Conservation (phyloP, 2,888 invertebrate species). For the Syrista parreyssii region DNA sequence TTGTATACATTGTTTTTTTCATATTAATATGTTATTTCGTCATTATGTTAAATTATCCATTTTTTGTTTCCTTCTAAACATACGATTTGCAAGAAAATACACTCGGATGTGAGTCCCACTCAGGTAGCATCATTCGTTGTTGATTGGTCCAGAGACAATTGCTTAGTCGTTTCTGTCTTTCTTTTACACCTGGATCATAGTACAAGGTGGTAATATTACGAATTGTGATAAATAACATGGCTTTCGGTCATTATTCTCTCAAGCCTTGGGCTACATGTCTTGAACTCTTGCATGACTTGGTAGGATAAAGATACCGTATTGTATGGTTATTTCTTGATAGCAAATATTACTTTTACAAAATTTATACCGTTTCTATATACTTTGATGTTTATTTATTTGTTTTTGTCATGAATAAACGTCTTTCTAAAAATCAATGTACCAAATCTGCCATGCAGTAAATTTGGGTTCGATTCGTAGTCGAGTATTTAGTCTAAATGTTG, state of each 20-base stretch:
- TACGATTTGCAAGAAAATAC: not conserved
- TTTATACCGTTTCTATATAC: not conserved
- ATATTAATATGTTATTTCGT: not conserved
- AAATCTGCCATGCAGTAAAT: no score
- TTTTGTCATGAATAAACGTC: not conserved
- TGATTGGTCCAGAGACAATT: constrained; percentile 34
- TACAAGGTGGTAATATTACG: not conserved
- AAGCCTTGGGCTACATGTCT: not conserved
- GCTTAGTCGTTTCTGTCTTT: not conserved
- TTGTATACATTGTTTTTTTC: not conserved
- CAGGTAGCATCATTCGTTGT: constrained; percentile 49
- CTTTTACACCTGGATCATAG: not conserved
- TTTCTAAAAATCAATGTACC: no score
- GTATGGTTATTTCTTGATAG: not conserved
- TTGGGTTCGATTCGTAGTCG: no score
- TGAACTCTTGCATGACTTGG: not conserved
- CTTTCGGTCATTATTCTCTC: not conserved
- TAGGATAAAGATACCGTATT: not conserved
- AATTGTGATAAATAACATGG: not conserved
- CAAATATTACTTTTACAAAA: not conserved
- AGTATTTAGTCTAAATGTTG: not conserved
- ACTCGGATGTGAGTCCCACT: constrained; percentile 35
- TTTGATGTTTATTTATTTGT: not conserved
- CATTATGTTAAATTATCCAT: not conserved
- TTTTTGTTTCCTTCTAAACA: not conserved